These are phyloP conservation scores for Hypomecis atomaria DNA, from an alignment of 2,888 invertebrate species.

Conservation along the genomic window DNA sequence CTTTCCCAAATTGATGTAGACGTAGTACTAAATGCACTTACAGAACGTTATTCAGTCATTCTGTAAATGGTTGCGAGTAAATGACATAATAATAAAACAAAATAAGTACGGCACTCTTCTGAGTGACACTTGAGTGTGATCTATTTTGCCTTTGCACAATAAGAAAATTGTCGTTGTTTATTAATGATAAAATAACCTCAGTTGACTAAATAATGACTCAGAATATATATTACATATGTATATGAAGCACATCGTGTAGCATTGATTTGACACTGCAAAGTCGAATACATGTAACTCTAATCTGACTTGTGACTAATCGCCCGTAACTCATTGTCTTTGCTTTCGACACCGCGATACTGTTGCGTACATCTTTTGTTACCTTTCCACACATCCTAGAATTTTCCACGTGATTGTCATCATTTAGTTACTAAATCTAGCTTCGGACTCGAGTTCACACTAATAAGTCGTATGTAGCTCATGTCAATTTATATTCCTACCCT, in stretches of 20 bases:
- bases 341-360: constrained; percentile 41
- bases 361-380: constrained; percentile 38
- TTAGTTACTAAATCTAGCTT: background rate
- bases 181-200: constrained; percentile 11
- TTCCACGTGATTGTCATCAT: constrained; percentile 24
- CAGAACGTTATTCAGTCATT: constrained; percentile 1
- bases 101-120: background rate
- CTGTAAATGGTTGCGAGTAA: background rate
- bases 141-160: background rate
- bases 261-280: constrained; percentile 43
- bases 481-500: too few species aligned
- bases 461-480: background rate
- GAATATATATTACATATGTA: constrained; percentile 11
- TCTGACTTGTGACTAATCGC: constrained; percentile 51
- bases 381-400: constrained; percentile 32
- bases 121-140: background rate
- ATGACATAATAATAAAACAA: background rate
- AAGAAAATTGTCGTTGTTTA: constrained; percentile 6
- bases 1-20: background rate
- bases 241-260: constrained; percentile 34
- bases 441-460: background rate
- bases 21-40: background rate
- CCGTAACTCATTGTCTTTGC: constrained; percentile 50
- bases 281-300: constrained; percentile 53
- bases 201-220: constrained; percentile 17